phyloP scores from a whole-genome alignment of 2,113 vertebrate genomes.

The Acrocephalus arundinaceus region DNA sequence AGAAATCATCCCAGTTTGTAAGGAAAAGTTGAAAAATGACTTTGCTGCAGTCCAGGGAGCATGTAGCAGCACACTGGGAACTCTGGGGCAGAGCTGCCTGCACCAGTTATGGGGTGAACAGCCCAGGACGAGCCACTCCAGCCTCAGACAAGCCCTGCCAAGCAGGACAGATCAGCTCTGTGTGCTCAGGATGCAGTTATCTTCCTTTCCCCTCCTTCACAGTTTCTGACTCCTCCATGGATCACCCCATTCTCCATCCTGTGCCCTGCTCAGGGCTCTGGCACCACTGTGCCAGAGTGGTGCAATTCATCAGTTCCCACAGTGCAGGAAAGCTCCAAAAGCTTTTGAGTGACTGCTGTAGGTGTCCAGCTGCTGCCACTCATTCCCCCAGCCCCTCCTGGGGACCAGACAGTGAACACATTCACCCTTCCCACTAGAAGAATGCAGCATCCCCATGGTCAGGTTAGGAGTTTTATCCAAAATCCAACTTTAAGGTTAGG shows the following conservation, averaged over 20 bases:
- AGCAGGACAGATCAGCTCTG: background rate
- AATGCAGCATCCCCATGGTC: background rate
- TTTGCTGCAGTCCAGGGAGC: background rate
- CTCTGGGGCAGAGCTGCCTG: background rate
- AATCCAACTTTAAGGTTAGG: background rate
- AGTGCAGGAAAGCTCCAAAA: background rate
- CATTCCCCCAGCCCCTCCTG: background rate
- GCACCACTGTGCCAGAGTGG: background rate
- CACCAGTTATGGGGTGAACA: background rate
- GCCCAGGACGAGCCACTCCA: background rate
- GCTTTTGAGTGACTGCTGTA: background rate
- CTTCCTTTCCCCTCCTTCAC: background rate
- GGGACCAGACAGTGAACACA: background rate
- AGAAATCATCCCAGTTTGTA: background rate
- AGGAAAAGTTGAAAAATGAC: background rate
- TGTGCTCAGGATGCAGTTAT: background rate
- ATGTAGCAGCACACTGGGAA: accelerated
- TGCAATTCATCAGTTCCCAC: accelerated
- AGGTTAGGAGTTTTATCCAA: background rate
- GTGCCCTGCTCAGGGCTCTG: background rate
- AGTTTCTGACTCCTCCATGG: accelerated
- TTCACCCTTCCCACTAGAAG: background rate
- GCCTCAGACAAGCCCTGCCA: background rate
- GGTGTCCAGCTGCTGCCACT: background rate
- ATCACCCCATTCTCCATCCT: background rate